Evolutionary conservation across 2,797 vertebrate genomes (phyloP).

Genomic region (Erethizon dorsatum): DNA sequence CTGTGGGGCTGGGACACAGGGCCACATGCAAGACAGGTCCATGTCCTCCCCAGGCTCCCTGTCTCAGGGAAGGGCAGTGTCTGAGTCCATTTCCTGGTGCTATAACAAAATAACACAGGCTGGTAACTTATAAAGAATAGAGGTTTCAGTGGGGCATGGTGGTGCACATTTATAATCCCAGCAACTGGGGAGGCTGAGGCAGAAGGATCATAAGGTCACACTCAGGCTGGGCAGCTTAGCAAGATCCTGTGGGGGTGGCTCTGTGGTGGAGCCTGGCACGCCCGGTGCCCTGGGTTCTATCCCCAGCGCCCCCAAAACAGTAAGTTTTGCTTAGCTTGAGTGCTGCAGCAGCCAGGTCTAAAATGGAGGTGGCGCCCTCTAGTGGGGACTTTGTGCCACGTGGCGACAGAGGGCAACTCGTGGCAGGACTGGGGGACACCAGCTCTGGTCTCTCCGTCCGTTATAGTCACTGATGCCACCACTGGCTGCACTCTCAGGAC

Average conservation of each 20-base stretch:
- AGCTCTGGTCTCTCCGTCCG: neutral
- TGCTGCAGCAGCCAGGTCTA: too few relatives aligned
- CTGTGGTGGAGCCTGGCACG: neutral
- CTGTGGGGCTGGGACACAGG: neutral
- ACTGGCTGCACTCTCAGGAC: neutral
- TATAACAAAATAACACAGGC: neutral
- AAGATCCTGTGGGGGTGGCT: neutral
- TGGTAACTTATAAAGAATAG: neutral
- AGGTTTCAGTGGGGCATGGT: neutral
- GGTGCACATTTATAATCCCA: neutral
- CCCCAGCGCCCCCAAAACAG: neutral
- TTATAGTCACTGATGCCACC: neutral
- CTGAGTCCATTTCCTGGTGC: neutral
- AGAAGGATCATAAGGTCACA: neutral
- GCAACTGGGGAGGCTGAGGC: neutral
- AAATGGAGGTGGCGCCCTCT: neutral
- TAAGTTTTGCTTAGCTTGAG: neutral
- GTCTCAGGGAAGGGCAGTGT: neutral
- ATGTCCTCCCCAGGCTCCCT: neutral
- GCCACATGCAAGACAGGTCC: neutral
- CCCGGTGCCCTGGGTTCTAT: neutral
- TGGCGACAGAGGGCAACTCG: too few relatives aligned
- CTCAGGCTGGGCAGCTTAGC: neutral
- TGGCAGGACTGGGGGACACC: neutral
- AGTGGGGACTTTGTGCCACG: rapidly evolving